Evolutionary conservation across 2,797 vertebrate species (phyloP), one percentile per base, ranked within the genome.

Genomic region (Orestias chungarensis): DNA sequence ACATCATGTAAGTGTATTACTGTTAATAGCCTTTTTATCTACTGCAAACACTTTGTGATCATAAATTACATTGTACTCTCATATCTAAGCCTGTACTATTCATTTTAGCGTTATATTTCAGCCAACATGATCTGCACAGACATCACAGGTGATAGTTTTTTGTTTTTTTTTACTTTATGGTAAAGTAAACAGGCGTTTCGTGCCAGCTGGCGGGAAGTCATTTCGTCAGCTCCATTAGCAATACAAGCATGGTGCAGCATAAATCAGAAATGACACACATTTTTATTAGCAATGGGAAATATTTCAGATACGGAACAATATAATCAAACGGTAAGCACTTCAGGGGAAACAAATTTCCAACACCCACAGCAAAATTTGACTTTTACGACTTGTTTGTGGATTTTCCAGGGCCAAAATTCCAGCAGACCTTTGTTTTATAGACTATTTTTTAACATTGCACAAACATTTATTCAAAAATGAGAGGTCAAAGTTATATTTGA

Each of bases 111-210:
- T 9, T 29, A 44, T 73, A 23, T 61, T 62, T 12, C 0, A 3
- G n/a, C 3, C 3, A 7, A 40, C 54, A 23, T 49, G 49, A 33
- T 66, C n/a, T 44, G 46, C 17, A 74, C 31, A 47, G n/a, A 6
- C 20, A 68, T 75, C 64, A 42, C 27, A 42, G n/a, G 42, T 1
- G 43, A 29, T 23, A 5, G 12, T 74, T 43, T 69, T 70, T 70
- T 49, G 52, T 54, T 40, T 73, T 73, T 85, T 64, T 69, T 52
- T 67, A 68, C 2, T 10, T 73, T 71, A 27, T 47, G 14, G 8
- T 52, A 35, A 38, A 35, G 35, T 27, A 47, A 61, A 15, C 1
- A 33, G 44, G 52, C 18, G 50, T 17, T 29, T 17, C 50, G 52
- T 62, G 64, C 38, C 11, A 59, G 27, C 23, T 46, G 50, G 25